Evolutionary conservation across 2,797 vertebrate genomes (phyloP), one percentile per base, ranked within the genome.

Genomic region (Aulostomus chinensis): DNA sequence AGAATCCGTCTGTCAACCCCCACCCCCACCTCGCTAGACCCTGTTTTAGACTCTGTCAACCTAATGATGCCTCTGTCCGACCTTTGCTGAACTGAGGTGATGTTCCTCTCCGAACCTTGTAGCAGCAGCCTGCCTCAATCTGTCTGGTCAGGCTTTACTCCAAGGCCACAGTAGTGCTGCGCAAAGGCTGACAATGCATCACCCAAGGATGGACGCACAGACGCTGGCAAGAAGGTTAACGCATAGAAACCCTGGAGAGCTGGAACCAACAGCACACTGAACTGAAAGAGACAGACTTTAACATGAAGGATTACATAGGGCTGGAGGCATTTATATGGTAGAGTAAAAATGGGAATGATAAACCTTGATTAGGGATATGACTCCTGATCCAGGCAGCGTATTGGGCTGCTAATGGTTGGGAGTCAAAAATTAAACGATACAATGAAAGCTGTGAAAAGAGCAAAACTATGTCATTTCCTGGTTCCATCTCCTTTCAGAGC

Each of bases 11-110:
- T 78, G 60, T 85, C 83, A 83, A 66, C 54, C 33, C 22, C 24
- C 13, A 42, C 47, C 67, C 37, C 57, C 64, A 58, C 65, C 61
- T 32, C 43, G 39, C 46, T 17, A 35, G 73, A 61, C 59, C 58
- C 76, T 9, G 68, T 61, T 85, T 75, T 41, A 73, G 58, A 71
- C 66, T 68, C 74, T 76, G 83, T 84, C 81, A 84, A 79, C 75
- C 83, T 86, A 81, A 86, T 81, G 84, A 83, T 48, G 55, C 78
- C 63, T 57, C 55, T 2, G 61, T 25, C 40, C 28, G 82, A 86
- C 85, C 85, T 87, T 84, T 61, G 46, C 56, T 68, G 58, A 84
- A 75, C 78, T 38, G 62, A 78, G 49, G 67, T 68, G 73, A 74
- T 68, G 51, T 66, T 70, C 67, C 67, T 63, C 58, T 76, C 68